A percentile compares a stretch with the other conserved stretches of the same genome.
Evolutionary conservation across 1,140 invertebrate genomes (phyloP).

Genomic region (Leucophenga varia): DNA sequence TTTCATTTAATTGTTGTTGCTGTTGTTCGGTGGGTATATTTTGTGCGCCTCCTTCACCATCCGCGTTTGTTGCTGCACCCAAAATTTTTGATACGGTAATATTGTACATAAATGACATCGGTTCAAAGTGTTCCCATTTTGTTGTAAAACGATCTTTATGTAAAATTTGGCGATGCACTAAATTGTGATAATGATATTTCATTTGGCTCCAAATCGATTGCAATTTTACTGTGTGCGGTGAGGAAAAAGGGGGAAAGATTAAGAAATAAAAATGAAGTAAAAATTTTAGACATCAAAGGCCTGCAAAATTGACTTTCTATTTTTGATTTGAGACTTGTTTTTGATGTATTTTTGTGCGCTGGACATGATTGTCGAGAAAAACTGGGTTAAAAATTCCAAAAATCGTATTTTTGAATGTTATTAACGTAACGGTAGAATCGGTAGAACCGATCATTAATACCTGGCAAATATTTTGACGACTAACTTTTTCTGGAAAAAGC

Average conservation of each 20-base stretch:
- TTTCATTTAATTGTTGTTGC: conserved; percentile 3
- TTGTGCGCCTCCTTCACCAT: not conserved
- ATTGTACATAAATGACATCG: conserved; percentile 54
- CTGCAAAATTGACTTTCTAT: too few species aligned
- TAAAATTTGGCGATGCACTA: conserved; percentile 49
- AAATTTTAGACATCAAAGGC: too few species aligned
- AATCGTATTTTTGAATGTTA: too few species aligned
- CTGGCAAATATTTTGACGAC: too few species aligned
- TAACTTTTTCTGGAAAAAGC: too few species aligned
- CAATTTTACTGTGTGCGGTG: conserved; percentile 33
- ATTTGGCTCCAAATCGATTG: conserved; percentile 54
- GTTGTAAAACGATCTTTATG: conserved; percentile 54
- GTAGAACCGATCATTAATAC: too few species aligned
- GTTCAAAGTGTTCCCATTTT: conserved; percentile 52
- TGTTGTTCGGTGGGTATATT: not conserved
- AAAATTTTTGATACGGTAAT: conserved; percentile 52
- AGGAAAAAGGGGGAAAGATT: too few species aligned
- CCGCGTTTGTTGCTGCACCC: conserved; percentile 26
- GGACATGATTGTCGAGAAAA: too few species aligned
- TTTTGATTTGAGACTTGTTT: too few species aligned
- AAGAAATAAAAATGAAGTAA: not conserved
- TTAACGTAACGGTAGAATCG: too few species aligned
- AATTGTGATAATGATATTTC: conserved; percentile 52
- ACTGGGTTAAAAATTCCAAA: too few species aligned
- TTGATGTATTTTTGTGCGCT: too few species aligned